Conservation (phyloP, 2,888 invertebrate genomes). For the Prosopocoilus inquinatus region DNA sequence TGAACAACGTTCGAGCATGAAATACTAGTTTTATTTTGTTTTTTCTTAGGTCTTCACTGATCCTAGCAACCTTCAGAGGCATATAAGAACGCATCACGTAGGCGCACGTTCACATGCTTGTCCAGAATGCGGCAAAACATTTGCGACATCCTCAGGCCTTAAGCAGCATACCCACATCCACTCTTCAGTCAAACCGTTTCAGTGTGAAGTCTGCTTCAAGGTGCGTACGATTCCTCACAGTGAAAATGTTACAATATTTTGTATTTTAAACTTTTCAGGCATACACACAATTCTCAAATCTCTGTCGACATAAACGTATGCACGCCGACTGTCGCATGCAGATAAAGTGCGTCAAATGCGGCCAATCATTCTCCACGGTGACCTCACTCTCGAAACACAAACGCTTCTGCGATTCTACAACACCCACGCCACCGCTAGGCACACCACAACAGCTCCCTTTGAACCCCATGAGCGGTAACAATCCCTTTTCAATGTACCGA, state of each 20-base stretch:
- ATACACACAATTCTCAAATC: constrained; percentile 98
- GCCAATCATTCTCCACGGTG: constrained; percentile 87
- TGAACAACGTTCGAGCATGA: too few species aligned
- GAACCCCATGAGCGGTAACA: constrained; percentile 43
- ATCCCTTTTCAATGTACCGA: constrained; percentile 71
- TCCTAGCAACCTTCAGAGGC: constrained; percentile 94
- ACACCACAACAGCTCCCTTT: constrained; percentile 41
- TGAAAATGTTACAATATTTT: constrained; percentile 3
- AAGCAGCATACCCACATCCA: constrained; percentile 99
- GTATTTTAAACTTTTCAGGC: constrained; percentile 59
- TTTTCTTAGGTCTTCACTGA: constrained; percentile 87
- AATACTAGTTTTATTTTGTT: not conserved
- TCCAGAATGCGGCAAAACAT: constrained; percentile 97
- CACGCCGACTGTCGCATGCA: constrained; percentile 93
- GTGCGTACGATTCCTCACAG: constrained; percentile 40
- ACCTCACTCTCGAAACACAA: constrained; percentile 94
- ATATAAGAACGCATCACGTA: constrained; percentile 93
- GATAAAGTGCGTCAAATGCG: constrained; percentile 93
- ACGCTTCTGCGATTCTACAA: constrained; percentile 88
- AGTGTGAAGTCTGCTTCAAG: constrained; percentile 95
- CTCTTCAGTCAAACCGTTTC: constrained; percentile 96
- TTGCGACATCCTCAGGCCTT: constrained; percentile 94
- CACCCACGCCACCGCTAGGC: constrained; percentile 48
- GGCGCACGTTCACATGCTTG: constrained; percentile 97
- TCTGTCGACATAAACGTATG: constrained; percentile 99